Evolutionary conservation across 2,888 invertebrate genomes (phyloP), one percentile per base, ranked within the genome.

Genomic region (Tinea pellionella): DNA sequence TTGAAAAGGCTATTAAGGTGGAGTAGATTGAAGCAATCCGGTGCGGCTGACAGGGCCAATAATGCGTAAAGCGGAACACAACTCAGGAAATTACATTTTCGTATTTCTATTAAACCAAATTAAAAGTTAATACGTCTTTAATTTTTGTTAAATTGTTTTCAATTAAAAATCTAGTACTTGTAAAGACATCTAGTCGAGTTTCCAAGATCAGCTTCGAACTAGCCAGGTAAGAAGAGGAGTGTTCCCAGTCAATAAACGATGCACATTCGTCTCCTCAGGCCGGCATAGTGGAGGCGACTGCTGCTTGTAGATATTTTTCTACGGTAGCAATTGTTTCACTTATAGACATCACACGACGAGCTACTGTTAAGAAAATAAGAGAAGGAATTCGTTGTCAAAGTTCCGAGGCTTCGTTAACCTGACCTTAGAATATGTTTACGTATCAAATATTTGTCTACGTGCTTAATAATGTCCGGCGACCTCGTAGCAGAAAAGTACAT

Each of bases 1-100:
- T 42, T 41, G 59, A 59, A 59, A 42, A 57, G 59, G 41, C 59
- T 59, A 59, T 59, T 59, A 59, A 37, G 42, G 59, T 16, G 13
- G 42, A 42, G 42, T 59, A n/a, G 19, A 30, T 32, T 30, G 32
- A 32, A 32, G 55, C 32, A 32, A 57, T 57, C 13, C 32, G 29
- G 12, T 29, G 24, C 57, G 30, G 13, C 57, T 15, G 47, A 47
- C 47, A 47, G 13, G 13, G 2, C 47, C 9, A 47, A 47, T 47
- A 47, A 47, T 47, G 47, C 47, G 47, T 47, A 8, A 37, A 42
- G 42, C 42, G 37, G 37, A 37, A 37, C 16, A 47, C 47, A 47
- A 47, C 15, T 47, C 47, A 47, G 47, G 47, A 47, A 47, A 47
- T 47, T 47, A 47, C 47, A 47, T 47, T 47, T 47, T 47, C 47